phyloP scores from a whole-genome alignment of 2,113 vertebrate species.

The Pollimyrus isidori region DNA sequence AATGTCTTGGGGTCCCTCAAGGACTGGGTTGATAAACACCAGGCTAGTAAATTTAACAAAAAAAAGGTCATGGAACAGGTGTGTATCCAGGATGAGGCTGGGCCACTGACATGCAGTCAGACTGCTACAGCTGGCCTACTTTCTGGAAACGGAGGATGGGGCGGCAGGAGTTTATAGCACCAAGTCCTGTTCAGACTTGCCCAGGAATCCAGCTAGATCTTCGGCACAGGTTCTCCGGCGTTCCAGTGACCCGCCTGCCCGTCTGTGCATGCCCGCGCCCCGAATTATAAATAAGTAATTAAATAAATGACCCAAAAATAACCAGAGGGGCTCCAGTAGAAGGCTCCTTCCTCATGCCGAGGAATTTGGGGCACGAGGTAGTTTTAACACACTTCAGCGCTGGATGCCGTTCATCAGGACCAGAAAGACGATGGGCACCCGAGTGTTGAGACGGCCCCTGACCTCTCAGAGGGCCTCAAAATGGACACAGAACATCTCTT shows the following conservation, averaged over 20 bases:
- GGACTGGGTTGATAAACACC: neutral
- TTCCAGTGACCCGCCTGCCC: conserved; percentile 24
- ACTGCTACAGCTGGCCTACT: neutral
- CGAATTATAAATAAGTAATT: neutral
- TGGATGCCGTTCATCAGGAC: neutral
- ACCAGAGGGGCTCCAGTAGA: neutral
- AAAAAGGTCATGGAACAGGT: neutral
- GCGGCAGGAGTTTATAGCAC: neutral
- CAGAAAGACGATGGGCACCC: neutral
- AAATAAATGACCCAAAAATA: neutral
- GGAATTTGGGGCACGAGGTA: neutral
- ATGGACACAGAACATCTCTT: neutral
- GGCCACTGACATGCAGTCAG: neutral
- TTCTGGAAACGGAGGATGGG: neutral
- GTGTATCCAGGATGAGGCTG: neutral
- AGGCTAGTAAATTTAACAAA: neutral
- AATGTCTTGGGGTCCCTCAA: neutral
- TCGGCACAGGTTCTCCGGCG: conserved; percentile 14
- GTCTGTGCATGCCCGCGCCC: conserved; percentile 21
- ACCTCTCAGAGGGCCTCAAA: neutral
- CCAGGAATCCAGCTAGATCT: neutral
- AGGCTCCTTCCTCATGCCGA: neutral
- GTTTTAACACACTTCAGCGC: neutral
- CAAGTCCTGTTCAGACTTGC: conserved; percentile 33
- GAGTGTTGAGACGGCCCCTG: neutral